Evolutionary conservation across 2,113 vertebrate genomes (phyloP).

Genomic region (Erpornis zantholeuca): DNA sequence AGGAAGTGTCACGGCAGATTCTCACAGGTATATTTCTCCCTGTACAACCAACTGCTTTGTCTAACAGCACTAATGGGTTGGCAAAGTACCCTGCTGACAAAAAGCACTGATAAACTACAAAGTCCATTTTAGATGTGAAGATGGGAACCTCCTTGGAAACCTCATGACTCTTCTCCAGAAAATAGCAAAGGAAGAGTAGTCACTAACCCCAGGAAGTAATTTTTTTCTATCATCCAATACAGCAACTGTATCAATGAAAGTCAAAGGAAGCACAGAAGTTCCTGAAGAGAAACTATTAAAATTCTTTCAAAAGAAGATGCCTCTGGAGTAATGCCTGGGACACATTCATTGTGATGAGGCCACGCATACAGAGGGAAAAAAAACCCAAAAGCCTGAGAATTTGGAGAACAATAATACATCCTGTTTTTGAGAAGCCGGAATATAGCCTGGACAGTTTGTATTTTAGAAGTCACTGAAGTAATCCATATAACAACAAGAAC

Average conservation of each 20-base stretch:
- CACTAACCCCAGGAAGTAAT: background rate
- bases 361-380: background rate
- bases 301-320: background rate
- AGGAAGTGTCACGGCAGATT: background rate
- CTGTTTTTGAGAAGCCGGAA: constrained; percentile 50
- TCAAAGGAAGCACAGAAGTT: background rate
- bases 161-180: background rate
- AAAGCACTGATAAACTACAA: background rate
- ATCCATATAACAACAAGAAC: background rate
- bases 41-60: background rate
- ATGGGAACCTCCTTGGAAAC: background rate
- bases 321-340: background rate
- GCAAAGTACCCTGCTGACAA: background rate
- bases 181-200: background rate
- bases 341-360: background rate
- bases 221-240: background rate
- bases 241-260: background rate
- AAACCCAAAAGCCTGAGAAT: background rate
- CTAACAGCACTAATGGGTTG: background rate
- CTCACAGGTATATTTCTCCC: background rate
- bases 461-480: background rate
- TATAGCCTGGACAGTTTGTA: constrained; percentile 26
- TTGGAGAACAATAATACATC: constrained; percentile 53
- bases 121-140: background rate
- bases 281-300: constrained; percentile 27